phyloP scores from a whole-genome alignment of 2,888 invertebrate species.

The Hirtodrosophila alboralis region DNA sequence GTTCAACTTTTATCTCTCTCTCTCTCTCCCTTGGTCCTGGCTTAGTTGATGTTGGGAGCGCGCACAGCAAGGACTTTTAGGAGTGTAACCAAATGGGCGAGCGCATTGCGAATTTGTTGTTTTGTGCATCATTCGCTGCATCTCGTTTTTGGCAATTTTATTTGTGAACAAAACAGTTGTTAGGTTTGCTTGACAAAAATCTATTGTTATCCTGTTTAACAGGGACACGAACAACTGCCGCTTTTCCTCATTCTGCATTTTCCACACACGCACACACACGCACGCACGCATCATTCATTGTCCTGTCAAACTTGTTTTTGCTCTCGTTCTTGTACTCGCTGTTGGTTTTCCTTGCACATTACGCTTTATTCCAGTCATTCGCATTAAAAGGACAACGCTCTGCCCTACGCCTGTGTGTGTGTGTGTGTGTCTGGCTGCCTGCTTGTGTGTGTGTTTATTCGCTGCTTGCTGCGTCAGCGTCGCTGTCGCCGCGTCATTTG shows the following conservation, averaged over 20 bases:
- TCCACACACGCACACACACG: slow-evolving; percentile 40
- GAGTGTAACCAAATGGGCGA: slow-evolving; percentile 14
- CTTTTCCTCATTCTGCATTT: slow-evolving; percentile 66
- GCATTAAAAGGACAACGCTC: slow-evolving; percentile 80
- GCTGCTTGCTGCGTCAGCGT: slow-evolving; percentile 38
- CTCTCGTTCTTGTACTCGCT: slow-evolving; percentile 55
- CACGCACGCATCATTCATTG: slow-evolving; percentile 40
- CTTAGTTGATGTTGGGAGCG: neutral
- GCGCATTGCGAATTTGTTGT: slow-evolving; percentile 46
- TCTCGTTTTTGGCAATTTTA: slow-evolving; percentile 57
- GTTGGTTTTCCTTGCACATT: slow-evolving; percentile 64
- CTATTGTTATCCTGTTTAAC: slow-evolving; percentile 35
- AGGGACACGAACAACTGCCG: slow-evolving; percentile 61
- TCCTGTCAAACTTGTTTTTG: slow-evolving; percentile 75
- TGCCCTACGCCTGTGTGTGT: slow-evolving; percentile 37
- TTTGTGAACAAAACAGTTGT: slow-evolving; percentile 29
- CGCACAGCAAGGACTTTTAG: slow-evolving; percentile 4
- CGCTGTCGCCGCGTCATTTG: slow-evolving; percentile 19
- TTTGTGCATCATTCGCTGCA: slow-evolving; percentile 57
- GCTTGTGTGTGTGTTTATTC: slow-evolving; percentile 35
- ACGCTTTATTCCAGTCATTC: slow-evolving; percentile 66
- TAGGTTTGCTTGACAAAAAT: slow-evolving; percentile 31
- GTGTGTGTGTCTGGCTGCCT: slow-evolving; percentile 33
- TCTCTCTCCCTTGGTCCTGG: neutral
- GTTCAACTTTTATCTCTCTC: slow-evolving; percentile 11